Evolutionary conservation across 2,113 vertebrate species (phyloP).

Genomic region (Varanus salvator): DNA sequence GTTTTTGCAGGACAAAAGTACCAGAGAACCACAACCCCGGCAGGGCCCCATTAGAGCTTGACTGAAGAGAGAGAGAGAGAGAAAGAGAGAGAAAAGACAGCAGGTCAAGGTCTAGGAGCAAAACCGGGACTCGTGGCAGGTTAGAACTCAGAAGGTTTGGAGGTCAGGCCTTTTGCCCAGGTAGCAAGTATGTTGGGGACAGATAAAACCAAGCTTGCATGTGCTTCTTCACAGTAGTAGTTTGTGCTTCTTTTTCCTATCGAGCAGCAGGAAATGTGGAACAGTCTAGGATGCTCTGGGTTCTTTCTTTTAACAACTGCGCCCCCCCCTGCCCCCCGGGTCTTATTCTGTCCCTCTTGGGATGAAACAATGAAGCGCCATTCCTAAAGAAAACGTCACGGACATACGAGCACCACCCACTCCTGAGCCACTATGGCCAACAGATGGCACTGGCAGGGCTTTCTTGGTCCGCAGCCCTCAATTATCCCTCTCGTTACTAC

Average conservation of each 20-base stretch:
- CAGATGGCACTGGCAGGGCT: slow-evolving; percentile 70
- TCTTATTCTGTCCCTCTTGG: background rate
- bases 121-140: background rate
- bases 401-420: slow-evolving; percentile 18
- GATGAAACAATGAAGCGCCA: slow-evolving; percentile 34
- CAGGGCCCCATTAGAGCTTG: background rate
- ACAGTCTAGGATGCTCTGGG: background rate
- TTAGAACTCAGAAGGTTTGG: slow-evolving; percentile 7
- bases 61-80: background rate
- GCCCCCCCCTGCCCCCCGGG: too few relatives aligned
- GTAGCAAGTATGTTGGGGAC: background rate
- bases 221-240: background rate
- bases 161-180: background rate
- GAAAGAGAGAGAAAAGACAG: background rate
- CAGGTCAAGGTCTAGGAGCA: background rate
- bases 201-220: background rate
- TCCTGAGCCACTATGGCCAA: slow-evolving; percentile 50
- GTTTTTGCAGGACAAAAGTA: background rate
- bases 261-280: background rate
- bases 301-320: background rate
- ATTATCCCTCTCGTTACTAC: slow-evolving; percentile 72
- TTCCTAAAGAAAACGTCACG: slow-evolving; percentile 65
- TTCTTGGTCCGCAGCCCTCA: slow-evolving; percentile 61
- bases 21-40: slow-evolving; percentile 10
- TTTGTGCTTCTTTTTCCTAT: background rate